A percentile compares a stretch with the other conserved stretches of the same genome.
Conservation (phyloP, 1,140 invertebrate species). For the Prorops nasuta region DNA sequence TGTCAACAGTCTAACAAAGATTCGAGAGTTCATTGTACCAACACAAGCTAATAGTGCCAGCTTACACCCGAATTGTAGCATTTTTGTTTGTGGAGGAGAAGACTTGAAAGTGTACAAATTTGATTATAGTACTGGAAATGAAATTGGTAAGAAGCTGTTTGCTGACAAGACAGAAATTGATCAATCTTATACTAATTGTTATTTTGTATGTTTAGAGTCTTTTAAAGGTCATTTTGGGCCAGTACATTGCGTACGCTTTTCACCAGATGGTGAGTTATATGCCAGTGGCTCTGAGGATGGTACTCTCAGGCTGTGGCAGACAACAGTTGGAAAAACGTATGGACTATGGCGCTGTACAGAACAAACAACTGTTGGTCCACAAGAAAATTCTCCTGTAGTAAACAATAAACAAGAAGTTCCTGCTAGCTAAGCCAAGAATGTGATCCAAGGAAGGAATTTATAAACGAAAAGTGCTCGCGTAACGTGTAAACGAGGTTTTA, state of each 20-base stretch:
- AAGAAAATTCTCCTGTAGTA: constrained; percentile 42
- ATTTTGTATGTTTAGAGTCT: constrained; percentile 79
- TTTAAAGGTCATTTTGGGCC: constrained; percentile 98
- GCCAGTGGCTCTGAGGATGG: constrained; percentile 97
- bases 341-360: constrained; percentile 93
- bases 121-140: constrained; percentile 85
- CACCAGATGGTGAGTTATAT: constrained; percentile 91
- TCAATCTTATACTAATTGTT: too few species aligned
- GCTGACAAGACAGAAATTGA: too few species aligned
- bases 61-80: constrained; percentile 82
- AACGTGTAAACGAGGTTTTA: too few species aligned
- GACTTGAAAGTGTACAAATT: constrained; percentile 99
- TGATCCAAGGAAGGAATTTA: too few species aligned
- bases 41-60: constrained; percentile 90
- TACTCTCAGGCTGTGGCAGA: constrained; percentile 91
- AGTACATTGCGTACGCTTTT: constrained; percentile 92
- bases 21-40: constrained; percentile 82
- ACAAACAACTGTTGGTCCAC: constrained; percentile 37
- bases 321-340: constrained; percentile 91
- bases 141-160: constrained; percentile 93
- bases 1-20: constrained; percentile 62
- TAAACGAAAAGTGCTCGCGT: too few species aligned
- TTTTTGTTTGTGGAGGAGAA: constrained; percentile 95
- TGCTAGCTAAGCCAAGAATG: constrained; percentile 51
- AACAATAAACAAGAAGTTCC: constrained; percentile 55